Evolutionary conservation across 2,888 invertebrate species (phyloP).

Genomic region (Hydrotaea cyrtoneurina): DNA sequence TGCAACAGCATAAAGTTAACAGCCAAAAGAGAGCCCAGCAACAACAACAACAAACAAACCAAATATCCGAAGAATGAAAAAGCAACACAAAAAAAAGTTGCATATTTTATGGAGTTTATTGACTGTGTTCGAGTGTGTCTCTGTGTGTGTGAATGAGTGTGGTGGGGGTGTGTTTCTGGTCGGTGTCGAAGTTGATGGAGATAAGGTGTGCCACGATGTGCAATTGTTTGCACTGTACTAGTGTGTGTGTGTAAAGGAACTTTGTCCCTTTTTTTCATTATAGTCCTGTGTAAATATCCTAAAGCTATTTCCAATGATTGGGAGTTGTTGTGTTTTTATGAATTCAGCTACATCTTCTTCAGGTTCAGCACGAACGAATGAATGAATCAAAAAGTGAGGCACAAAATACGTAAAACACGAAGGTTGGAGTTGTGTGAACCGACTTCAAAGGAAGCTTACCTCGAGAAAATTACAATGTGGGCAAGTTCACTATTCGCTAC

Average conservation of each 20-base stretch:
- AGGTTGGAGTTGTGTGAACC: too few relatives aligned
- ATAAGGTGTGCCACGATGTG: neutral
- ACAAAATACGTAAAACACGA: too few relatives aligned
- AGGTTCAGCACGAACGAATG: too few relatives aligned
- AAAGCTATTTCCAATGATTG: too few relatives aligned
- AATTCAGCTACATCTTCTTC: too few relatives aligned
- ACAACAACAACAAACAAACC: slow-evolving; percentile 42
- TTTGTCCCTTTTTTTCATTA: neutral
- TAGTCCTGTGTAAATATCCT: too few relatives aligned
- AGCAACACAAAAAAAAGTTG: slow-evolving; percentile 59
- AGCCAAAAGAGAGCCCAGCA: slow-evolving; percentile 6
- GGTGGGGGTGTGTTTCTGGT: neutral
- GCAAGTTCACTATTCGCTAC: too few relatives aligned
- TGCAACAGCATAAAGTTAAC: slow-evolving; percentile 18
- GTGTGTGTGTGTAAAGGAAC: neutral
- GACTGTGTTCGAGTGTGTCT: slow-evolving; percentile 49
- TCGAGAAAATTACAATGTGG: too few relatives aligned
- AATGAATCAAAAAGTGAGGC: too few relatives aligned
- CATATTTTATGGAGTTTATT: slow-evolving; percentile 69
- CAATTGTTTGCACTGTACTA: neutral
- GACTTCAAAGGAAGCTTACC: too few relatives aligned
- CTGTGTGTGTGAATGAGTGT: neutral
- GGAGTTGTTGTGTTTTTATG: too few relatives aligned
- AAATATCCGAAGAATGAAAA: slow-evolving; percentile 59
- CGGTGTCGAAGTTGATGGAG: neutral